phyloP scores from a whole-genome alignment of 2,797 vertebrate species.

The Benthosema pterotum region DNA sequence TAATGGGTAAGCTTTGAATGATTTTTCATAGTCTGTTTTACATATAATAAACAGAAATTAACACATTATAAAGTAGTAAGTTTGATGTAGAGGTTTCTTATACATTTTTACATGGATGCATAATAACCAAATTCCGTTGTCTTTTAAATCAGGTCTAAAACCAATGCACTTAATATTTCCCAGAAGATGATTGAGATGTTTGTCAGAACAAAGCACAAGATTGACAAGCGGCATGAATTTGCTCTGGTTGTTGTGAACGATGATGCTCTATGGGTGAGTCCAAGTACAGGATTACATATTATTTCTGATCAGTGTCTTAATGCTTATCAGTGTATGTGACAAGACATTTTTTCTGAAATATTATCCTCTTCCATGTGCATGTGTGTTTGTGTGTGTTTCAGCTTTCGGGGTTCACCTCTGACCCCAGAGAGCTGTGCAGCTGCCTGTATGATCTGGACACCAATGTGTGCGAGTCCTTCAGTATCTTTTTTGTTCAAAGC shows the following conservation, averaged over 20 bases:
- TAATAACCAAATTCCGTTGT: background rate
- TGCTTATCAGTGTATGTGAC: background rate
- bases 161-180: conserved; percentile 92
- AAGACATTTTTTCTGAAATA: background rate
- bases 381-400: conserved; percentile 46
- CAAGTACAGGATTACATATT: background rate
- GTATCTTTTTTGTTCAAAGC: conserved; percentile 83
- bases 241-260: conserved; percentile 94
- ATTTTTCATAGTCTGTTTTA: background rate
- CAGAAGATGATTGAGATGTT: conserved; percentile 99
- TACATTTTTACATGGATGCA: background rate
- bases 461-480: conserved; percentile 90
- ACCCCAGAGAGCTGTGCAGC: conserved; percentile 94
- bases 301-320: background rate
- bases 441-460: conserved; percentile 95
- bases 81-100: too few relatives aligned
- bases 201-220: conserved; percentile 95
- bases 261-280: conserved; percentile 90
- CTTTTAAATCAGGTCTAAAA: conserved; percentile 83
- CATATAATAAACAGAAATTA: background rate
- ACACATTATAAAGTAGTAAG: too few relatives aligned
- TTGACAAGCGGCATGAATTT: conserved; percentile 94
- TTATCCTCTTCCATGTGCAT: background rate
- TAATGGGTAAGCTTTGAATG: conserved; percentile 81
- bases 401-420: conserved; percentile 95